These are phyloP conservation scores for Tetragonula carbonaria DNA, from an alignment of 2,888 invertebrate species.

Conservation along the genomic window DNA sequence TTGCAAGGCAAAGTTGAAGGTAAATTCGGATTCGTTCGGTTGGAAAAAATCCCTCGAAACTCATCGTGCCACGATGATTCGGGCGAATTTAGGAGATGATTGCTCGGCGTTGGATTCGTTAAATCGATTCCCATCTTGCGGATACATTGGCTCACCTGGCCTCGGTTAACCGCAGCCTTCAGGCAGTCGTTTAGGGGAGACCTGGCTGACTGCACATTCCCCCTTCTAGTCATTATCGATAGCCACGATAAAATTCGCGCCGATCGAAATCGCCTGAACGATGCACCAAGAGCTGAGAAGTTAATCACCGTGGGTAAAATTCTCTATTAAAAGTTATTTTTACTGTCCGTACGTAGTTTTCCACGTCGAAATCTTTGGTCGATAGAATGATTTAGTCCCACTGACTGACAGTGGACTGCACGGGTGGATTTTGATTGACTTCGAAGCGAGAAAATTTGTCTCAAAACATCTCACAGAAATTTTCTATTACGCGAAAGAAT, in stretches of 20 bases:
- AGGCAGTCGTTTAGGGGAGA: conserved; percentile 27
- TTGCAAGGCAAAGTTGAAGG: neutral
- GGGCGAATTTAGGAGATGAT: neutral
- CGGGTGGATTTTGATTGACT: no score
- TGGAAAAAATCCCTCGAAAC: neutral
- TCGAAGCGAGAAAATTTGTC: no score
- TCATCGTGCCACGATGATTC: neutral
- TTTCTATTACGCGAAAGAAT: no score
- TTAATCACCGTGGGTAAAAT: no score
- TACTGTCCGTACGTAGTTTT: no score
- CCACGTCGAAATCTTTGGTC: no score
- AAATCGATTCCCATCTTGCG: conserved; percentile 74
- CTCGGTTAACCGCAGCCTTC: conserved; percentile 70
- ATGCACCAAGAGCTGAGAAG: neutral
- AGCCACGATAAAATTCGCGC: conserved; percentile 66
- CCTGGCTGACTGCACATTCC: conserved; percentile 32
- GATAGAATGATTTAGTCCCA: no score
- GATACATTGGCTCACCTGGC: conserved; percentile 67
- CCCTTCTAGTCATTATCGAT: conserved; percentile 65
- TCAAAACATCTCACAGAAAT: no score
- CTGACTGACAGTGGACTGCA: no score
- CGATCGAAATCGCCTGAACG: conserved; percentile 34
- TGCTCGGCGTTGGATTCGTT: conserved; percentile 62
- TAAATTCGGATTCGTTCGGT: neutral
- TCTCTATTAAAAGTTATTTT: no score